Conservation (phyloP, 2,888 invertebrate genomes). For the Sympetrum striolatum region DNA sequence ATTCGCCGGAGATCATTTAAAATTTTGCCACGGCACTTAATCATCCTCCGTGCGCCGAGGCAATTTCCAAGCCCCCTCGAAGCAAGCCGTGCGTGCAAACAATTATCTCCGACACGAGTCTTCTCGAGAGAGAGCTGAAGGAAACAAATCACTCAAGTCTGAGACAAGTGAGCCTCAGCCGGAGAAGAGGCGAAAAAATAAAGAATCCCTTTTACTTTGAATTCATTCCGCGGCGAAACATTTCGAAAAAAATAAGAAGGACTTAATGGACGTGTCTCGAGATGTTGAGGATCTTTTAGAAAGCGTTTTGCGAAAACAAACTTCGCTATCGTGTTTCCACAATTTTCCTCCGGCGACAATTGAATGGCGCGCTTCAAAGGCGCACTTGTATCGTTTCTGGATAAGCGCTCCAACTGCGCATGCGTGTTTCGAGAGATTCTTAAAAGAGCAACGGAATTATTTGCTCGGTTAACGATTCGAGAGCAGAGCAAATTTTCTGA, state of each 20-base stretch:
- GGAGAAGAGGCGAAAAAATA: background rate
- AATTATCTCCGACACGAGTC: constrained; percentile 5
- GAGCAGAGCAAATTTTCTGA: background rate
- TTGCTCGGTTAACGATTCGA: background rate
- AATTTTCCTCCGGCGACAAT: background rate
- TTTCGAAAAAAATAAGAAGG: background rate
- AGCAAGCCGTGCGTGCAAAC: constrained; percentile 3
- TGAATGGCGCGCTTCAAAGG: background rate
- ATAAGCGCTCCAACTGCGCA: background rate
- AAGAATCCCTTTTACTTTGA: background rate
- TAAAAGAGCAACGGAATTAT: background rate
- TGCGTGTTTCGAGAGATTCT: background rate
- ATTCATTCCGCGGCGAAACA: background rate
- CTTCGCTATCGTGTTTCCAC: background rate
- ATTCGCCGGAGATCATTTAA: background rate
- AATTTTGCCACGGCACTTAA: background rate
- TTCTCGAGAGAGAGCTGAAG: background rate
- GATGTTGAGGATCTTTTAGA: background rate
- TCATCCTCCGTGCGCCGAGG: background rate
- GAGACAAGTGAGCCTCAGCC: background rate
- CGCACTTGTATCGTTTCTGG: background rate
- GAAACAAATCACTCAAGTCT: background rate
- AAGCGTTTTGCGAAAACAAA: background rate
- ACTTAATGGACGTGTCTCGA: background rate
- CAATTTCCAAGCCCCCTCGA: background rate